Evolutionary conservation across 2,888 invertebrate genomes (phyloP), one percentile per base, ranked within the genome.

Genomic region (Philereme vetulata): DNA sequence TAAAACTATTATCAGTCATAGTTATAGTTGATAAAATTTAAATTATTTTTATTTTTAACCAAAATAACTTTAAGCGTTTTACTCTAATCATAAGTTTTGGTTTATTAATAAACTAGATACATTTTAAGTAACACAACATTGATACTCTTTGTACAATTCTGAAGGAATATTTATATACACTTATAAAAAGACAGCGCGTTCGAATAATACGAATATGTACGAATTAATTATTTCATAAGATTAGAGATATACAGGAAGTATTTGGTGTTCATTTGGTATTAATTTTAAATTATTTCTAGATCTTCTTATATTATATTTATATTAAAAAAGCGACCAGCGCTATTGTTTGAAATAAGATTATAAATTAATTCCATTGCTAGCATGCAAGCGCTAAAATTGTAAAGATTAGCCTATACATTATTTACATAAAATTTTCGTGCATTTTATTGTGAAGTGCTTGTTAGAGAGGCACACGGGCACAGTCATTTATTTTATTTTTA

Each of bases 381-480:
- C 62, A 62, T 64, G 66, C 50, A 69, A 66, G 63, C 64, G 46
- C 52, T 56, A 59, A 56, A 44, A 51, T 36, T 49, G 47, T 51
- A 48, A 51, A 54, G 45, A 60, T 62, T 60, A 53, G 54, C 52
- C 47, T 56, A 33, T 66, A 66, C 55, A 60, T 32, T 66, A 66
- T 67, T 44, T 68, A 67, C 63, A 71, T 9, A 51, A 11, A 53
- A 47, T 58, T 67, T 60, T 68, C 71, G 73, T 77, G 76, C 77
- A 75, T 74, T 74, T 75, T 86, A 82, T 85, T 82, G 80, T 77
- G 75, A 75, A 79, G 88, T 90, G 88, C 88, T 82, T 77, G 75
- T 76, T 79, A 75, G 82, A 82, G 86, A 90, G 90, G 90, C 90
- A 90, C 89, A 78, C 82, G 85, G 86, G 85, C 87, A 88, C 86